Evolutionary conservation across 2,113 vertebrate species (phyloP).

Genomic region (Caranx melampygus): DNA sequence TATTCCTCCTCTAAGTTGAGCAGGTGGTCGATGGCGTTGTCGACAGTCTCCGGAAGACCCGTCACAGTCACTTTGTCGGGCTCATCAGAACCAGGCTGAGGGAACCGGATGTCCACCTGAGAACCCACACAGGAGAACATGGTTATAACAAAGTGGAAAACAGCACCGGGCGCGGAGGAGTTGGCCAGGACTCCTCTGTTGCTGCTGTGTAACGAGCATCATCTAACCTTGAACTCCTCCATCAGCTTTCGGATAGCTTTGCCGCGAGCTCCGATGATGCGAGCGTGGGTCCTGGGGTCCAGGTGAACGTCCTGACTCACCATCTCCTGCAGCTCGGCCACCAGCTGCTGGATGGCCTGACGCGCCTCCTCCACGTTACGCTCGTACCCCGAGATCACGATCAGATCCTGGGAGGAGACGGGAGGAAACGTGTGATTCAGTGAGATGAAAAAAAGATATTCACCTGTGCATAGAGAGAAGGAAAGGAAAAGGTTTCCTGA

Average conservation of each 20-base stretch:
- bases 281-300: conserved; percentile 87
- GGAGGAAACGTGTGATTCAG: not conserved
- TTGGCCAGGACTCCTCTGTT: not conserved
- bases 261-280: conserved; percentile 86
- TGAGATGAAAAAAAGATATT: too few species aligned
- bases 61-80: conserved; percentile 86
- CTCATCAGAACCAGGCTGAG: conserved; percentile 85
- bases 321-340: conserved; percentile 87
- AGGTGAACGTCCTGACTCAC: conserved; percentile 85
- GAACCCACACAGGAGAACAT: not conserved
- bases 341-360: conserved; percentile 84
- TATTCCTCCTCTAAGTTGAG: conserved; percentile 90
- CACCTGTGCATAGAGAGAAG: not conserved
- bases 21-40: conserved; percentile 86
- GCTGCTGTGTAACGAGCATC: too few species aligned
- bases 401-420: conserved; percentile 77
- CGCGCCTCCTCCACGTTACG: conserved; percentile 84
- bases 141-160: too few species aligned
- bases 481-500: too few species aligned
- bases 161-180: not conserved
- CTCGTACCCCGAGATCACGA: conserved; percentile 87
- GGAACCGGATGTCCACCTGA: conserved; percentile 88
- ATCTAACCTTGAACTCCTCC: conserved; percentile 87
- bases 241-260: conserved; percentile 88
- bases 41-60: conserved; percentile 85